These are phyloP conservation scores for Paralvinella palmiformis DNA, from an alignment of 1,140 invertebrate genomes.

Conservation along the genomic window DNA sequence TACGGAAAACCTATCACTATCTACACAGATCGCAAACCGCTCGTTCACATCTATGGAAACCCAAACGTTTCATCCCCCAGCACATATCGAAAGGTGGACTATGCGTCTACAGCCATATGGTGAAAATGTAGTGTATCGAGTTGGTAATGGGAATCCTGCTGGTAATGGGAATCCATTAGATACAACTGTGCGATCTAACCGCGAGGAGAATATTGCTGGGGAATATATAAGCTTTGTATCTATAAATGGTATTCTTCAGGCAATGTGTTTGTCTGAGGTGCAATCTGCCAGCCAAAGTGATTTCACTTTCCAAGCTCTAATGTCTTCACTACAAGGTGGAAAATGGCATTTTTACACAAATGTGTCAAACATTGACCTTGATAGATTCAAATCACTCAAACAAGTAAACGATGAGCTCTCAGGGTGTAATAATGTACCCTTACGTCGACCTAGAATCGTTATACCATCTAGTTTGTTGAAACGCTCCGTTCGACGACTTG, in stretches of 20 bases:
- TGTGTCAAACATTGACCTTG: no score
- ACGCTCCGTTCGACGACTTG: neutral
- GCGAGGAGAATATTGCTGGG: neutral
- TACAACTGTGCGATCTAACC: neutral
- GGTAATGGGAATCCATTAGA: slow-evolving; percentile 4
- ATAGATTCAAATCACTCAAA: no score
- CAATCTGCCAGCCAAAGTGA: neutral
- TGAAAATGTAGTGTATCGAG: slow-evolving; percentile 2
- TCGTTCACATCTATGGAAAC: slow-evolving; percentile 15
- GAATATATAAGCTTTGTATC: neutral
- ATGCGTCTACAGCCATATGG: slow-evolving; percentile 14
- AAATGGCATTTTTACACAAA: neutral
- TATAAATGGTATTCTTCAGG: neutral
- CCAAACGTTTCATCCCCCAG: slow-evolving; percentile 10
- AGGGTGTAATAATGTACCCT: no score
- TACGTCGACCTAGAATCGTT: no score
- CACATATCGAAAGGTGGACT: slow-evolving; percentile 17
- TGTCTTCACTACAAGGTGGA: neutral
- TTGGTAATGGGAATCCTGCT: slow-evolving; percentile 15
- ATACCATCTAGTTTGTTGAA: no score
- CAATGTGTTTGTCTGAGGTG: neutral
- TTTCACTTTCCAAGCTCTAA: neutral
- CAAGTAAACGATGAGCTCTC: no score
- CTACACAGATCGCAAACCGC: slow-evolving; percentile 35
- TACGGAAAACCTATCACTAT: slow-evolving; percentile 34